These are phyloP conservation scores for Physocephala rufipes DNA, from an alignment of 2,888 invertebrate genomes.

Conservation along the genomic window DNA sequence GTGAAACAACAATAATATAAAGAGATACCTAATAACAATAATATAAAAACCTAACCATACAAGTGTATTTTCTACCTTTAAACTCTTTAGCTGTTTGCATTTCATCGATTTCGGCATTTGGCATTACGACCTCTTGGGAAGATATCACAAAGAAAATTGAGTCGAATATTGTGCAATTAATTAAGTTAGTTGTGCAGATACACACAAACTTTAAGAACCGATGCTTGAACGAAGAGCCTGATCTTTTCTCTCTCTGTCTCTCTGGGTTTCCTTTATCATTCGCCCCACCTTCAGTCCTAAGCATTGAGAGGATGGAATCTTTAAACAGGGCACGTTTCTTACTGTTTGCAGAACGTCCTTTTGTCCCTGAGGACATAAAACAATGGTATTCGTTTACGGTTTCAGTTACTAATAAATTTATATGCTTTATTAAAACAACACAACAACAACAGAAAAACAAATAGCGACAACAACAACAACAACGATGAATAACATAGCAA, in stretches of 20 bases:
- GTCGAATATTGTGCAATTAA: slow-evolving; percentile 26
- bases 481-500: slow-evolving; percentile 3
- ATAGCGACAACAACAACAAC: slow-evolving; percentile 13
- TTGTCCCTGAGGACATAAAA: slow-evolving; percentile 23
- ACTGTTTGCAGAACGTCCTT: not conserved
- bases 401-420: slow-evolving; percentile 34
- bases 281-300: too few relatives aligned
- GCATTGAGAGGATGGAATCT: too few relatives aligned
- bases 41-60: too few relatives aligned
- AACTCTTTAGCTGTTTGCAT: too few relatives aligned
- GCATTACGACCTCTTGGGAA: too few relatives aligned
- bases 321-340: not conserved
- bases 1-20: not conserved
- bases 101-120: too few relatives aligned
- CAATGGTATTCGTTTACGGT: slow-evolving; percentile 31
- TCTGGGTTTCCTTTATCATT: too few relatives aligned
- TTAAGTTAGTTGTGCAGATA: not conserved
- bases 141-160: slow-evolving; percentile 6
- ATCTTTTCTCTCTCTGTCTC: too few relatives aligned
- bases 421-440: slow-evolving; percentile 27
- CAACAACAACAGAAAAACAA: slow-evolving; percentile 11
- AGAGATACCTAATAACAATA: too few relatives aligned
- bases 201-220: not conserved
- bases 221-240: not conserved
- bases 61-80: too few relatives aligned